Evolutionary conservation across 1,140 invertebrate genomes (phyloP).

Genomic region (Drosophila parabipectinata): DNA sequence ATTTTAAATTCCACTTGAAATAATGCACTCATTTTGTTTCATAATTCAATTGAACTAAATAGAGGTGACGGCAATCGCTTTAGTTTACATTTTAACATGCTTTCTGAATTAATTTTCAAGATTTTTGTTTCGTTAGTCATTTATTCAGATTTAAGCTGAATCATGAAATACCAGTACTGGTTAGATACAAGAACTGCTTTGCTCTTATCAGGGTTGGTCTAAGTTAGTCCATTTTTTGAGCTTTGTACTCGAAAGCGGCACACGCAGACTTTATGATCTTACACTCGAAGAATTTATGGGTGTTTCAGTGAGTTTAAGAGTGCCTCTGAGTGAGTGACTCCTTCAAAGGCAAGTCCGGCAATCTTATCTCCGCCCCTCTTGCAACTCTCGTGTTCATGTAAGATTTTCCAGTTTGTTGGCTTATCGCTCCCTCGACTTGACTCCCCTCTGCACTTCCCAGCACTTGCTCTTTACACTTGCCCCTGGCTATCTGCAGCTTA

Average conservation of each 20-base stretch:
- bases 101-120: neutral
- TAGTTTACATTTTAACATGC: too few species aligned
- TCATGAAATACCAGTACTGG: neutral
- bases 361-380: slow-evolving; percentile 54
- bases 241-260: slow-evolving; percentile 33
- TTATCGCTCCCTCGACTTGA: slow-evolving; percentile 29
- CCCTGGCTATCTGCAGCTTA: slow-evolving; percentile 49
- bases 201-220: slow-evolving; percentile 18
- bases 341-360: slow-evolving; percentile 19
- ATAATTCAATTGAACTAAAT: slow-evolving; percentile 25
- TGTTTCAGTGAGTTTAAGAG: slow-evolving; percentile 20
- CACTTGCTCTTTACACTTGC: slow-evolving; percentile 28
- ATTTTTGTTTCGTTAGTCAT: neutral
- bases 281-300: slow-evolving; percentile 42
- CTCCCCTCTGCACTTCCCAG: neutral
- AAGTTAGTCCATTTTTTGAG: slow-evolving; percentile 43
- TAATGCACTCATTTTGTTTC: slow-evolving; percentile 32
- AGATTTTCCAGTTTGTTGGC: slow-evolving; percentile 44
- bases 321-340: slow-evolving; percentile 20
- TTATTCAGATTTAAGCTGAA: neutral
- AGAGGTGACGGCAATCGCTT: neutral
- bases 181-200: slow-evolving; percentile 39
- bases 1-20: slow-evolving; percentile 39
- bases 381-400: slow-evolving; percentile 44
- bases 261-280: slow-evolving; percentile 32